Evolutionary conservation across 2,797 vertebrate species (phyloP).

Genomic region (Sternarchorhynchus goeldii): DNA sequence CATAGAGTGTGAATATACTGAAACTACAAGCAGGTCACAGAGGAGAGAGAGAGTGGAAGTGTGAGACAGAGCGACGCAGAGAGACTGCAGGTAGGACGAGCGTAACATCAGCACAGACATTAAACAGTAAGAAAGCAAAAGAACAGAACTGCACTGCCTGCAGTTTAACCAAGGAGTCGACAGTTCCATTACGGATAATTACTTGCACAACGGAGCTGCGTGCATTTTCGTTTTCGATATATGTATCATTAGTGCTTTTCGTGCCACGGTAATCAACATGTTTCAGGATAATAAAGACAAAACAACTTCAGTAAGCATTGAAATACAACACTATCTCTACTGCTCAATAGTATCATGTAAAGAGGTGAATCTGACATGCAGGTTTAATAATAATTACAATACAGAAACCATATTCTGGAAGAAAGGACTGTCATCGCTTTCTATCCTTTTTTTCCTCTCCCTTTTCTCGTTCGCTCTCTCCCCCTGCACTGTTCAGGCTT

Average conservation of each 20-base stretch:
- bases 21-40: too few species aligned
- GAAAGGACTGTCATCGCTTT: conserved; percentile 11
- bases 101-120: neutral
- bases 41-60: neutral
- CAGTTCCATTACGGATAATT: conserved; percentile 47
- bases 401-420: conserved; percentile 39
- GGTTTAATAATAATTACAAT: conserved; percentile 56
- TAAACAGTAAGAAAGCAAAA: conserved; percentile 39
- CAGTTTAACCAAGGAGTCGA: conserved; percentile 9
- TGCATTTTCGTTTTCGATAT: neutral
- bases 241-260: conserved; percentile 20
- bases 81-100: too few species aligned
- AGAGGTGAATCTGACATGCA: conserved; percentile 38
- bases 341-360: conserved; percentile 18
- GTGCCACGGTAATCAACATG: conserved; percentile 28
- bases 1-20: too few species aligned
- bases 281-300: conserved; percentile 25
- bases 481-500: conserved; percentile 43
- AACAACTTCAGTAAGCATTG: neutral
- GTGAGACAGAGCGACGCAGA: neutral
- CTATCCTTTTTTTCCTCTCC: conserved; percentile 3
- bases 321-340: conserved; percentile 22
- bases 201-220: conserved; percentile 22
- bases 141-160: conserved; percentile 44
- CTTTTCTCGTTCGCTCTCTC: conserved; percentile 13